These are phyloP conservation scores for Operophtera brumata DNA, from an alignment of 2,888 invertebrate genomes.

Conservation along the genomic window DNA sequence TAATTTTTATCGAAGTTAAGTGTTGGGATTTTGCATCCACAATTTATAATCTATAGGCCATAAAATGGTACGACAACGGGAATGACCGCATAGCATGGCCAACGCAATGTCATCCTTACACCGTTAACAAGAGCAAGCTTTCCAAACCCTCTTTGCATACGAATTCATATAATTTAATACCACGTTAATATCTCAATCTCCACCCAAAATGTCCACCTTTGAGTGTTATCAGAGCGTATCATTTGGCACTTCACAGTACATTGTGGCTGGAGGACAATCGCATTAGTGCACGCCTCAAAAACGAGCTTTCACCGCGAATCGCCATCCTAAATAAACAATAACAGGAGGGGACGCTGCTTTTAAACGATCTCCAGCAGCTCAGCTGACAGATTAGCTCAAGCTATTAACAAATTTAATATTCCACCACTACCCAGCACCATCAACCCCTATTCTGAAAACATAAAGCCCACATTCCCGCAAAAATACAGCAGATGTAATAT, in stretches of 20 bases:
- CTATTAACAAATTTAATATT: constrained; percentile 54
- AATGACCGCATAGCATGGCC: too few species aligned
- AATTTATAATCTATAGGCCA: too few species aligned
- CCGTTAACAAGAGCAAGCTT: constrained; percentile 22
- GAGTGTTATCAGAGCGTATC: constrained; percentile 53
- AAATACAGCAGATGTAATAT: constrained; percentile 12
- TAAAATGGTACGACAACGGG: too few species aligned
- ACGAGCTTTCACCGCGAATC: constrained; percentile 71
- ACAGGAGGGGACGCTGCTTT: constrained; percentile 73
- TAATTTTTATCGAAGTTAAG: too few species aligned
- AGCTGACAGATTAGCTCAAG: constrained; percentile 77
- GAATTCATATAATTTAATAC: constrained; percentile 31
- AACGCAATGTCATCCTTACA: not conserved
- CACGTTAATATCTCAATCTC: constrained; percentile 49
- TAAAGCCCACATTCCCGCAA: constrained; percentile 36
- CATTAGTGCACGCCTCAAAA: constrained; percentile 76
- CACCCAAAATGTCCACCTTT: constrained; percentile 40
- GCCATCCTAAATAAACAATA: constrained; percentile 80
- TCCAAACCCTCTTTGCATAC: constrained; percentile 27
- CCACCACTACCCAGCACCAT: constrained; percentile 22
- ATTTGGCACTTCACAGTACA: constrained; percentile 50
- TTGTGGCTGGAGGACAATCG: constrained; percentile 68
- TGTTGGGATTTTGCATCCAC: too few species aligned
- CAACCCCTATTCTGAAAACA: constrained; percentile 17
- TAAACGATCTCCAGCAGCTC: constrained; percentile 76